A percentile compares a stretch with the other conserved stretches of the same genome.
Conservation (phyloP, 2,888 invertebrate genomes). For the Liopterus haemorrhoidalis region DNA sequence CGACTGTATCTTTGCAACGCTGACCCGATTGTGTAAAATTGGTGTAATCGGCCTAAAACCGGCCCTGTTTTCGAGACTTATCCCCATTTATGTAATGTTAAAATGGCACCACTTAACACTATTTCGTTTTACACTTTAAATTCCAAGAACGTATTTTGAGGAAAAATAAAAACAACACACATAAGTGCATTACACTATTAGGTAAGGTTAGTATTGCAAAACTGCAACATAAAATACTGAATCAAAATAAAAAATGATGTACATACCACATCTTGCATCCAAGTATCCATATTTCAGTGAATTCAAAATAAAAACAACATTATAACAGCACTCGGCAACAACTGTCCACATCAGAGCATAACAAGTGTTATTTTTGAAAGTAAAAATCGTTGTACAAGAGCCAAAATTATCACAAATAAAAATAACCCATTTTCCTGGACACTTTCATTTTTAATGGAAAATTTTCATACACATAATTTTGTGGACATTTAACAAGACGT, state of each 20-base stretch:
- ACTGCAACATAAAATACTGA: no score
- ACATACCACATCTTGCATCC: slow-evolving; percentile 47
- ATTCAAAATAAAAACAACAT: slow-evolving; percentile 2
- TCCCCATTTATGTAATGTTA: no score
- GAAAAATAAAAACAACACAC: no score
- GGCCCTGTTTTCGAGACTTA: no score
- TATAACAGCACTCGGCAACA: slow-evolving; percentile 10
- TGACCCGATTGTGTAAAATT: no score
- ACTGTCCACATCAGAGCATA: slow-evolving; percentile 15
- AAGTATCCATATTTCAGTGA: slow-evolving; percentile 40
- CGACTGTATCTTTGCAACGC: no score
- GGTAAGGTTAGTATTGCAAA: no score
- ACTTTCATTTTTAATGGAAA: slow-evolving; percentile 17
- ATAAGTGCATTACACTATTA: no score
- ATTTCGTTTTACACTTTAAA: no score
- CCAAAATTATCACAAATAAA: slow-evolving; percentile 16
- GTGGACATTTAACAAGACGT: not conserved
- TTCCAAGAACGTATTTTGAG: no score
- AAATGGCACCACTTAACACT: no score
- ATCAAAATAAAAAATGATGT: slow-evolving; percentile 17
- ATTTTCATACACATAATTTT: not conserved
- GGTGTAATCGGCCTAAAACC: no score
- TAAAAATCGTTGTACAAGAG: slow-evolving; percentile 10
- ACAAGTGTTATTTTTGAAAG: slow-evolving; percentile 10
- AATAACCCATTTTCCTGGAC: slow-evolving; percentile 9